Evolutionary conservation across 2,113 vertebrate species (phyloP), one percentile per base, ranked within the genome.

Genomic region (Tupaia tana): DNA sequence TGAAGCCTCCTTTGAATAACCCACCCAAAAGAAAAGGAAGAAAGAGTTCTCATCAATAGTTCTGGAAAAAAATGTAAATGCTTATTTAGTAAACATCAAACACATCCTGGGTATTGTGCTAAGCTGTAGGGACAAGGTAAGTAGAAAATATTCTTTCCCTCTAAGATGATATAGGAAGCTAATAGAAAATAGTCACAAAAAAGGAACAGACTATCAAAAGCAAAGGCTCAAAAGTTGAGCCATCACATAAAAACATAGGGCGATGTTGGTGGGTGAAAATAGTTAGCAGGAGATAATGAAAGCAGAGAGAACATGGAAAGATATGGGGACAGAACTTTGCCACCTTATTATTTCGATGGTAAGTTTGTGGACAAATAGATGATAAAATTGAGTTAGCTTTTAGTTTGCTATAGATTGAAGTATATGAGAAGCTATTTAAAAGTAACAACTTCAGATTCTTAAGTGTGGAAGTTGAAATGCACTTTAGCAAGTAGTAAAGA

Each of bases 321-420:
- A 8, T 74, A 69, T 25, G 22, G 85, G 73, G 5, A 56, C 24
- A 85, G 11, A 90, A 77, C 14, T 22, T 85, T 82, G 13, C 24
- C 13, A 89, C 7, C 8, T 90, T 56, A 31, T 96, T 66, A 31
- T 96, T 66, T 88, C 73, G 19, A 85, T 66, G 27, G 3, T 20
- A 92, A 86, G 82, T 78, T 88, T n/a, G 56, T 93, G n/a, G 66
- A 54, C 89, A 95, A 85, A 92, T 16, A 88, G 31, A 25, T 66
- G 24, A 54, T 15, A 86, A 83, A 88, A 86, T 66, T 66, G 73
- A 94, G 56, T 85, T 79, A 43, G 58, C 43, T 95, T 96, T 97
- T 85, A 92, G 73, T 92, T 90, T 92, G 13, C 20, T 64, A 27
- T 74, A 88, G 58, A 29, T 29, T 90, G 81, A 96, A 88, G 6